A percentile compares a stretch with the other conserved stretches of the same genome.
Evolutionary conservation across 2,113 vertebrate species (phyloP).

Genomic region (Pithys albifrons): DNA sequence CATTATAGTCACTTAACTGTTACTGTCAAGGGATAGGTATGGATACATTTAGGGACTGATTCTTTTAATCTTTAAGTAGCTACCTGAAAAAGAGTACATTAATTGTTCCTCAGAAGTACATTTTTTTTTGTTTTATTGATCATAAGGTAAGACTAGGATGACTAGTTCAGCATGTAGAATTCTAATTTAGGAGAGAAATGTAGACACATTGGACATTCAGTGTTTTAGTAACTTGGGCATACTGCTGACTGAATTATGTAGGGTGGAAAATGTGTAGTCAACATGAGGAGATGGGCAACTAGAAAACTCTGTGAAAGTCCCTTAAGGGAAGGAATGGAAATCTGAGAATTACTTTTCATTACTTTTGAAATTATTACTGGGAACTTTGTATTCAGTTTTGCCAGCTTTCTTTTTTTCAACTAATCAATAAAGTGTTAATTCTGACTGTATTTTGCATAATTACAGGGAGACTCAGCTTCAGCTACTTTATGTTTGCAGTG

Average conservation of each 20-base stretch:
- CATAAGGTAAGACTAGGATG: background rate
- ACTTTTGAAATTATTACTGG: background rate
- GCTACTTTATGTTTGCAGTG: background rate
- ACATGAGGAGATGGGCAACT: background rate
- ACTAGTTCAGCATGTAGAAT: background rate
- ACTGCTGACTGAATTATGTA: background rate
- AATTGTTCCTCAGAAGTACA: background rate
- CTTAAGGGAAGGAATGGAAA: background rate
- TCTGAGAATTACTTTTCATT: background rate
- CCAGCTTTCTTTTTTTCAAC: background rate
- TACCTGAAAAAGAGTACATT: background rate
- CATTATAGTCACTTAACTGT: background rate
- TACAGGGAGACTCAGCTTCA: background rate
- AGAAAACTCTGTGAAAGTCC: background rate
- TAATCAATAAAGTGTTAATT: background rate
- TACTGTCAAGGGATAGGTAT: background rate
- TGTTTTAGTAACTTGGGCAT: background rate
- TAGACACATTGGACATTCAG: background rate
- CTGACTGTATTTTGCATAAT: background rate
- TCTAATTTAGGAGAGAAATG: background rate
- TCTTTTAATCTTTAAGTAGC: background rate
- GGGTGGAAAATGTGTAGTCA: background rate
- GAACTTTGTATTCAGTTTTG: background rate
- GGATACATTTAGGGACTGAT: background rate
- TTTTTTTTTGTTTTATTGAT: background rate